Evolutionary conservation across 2,797 vertebrate genomes (phyloP), one percentile per base, ranked within the genome.

Genomic region (Coregonus sp.): DNA sequence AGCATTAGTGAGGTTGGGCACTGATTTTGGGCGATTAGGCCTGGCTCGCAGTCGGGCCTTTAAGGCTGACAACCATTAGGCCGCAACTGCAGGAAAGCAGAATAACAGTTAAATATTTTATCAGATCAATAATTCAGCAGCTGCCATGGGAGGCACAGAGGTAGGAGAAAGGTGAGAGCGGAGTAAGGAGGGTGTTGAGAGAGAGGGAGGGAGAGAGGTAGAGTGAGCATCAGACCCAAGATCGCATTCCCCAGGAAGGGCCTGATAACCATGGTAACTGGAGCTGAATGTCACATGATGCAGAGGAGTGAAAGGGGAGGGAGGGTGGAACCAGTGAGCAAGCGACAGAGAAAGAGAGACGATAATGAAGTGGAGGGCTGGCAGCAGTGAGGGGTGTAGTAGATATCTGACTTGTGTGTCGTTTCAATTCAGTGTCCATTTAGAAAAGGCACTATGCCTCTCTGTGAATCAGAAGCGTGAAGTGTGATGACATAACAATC

Each of bases 101-200:
- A 92, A 91, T 90, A 91, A 91, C 92, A 91, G 82, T 88, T 94
- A 90, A 93, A 95, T 95, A 93, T 95, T 94, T 94, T 79, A 95
- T 94, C 86, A 87, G 88, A 88, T 93, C 86, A 90, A 93, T 94
- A 92, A 94, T 94, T 93, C 82, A 95, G 82, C 80, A 86, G 84
- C 84, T 86, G 84, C 84, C 83, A 85, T 80, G 83, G 72, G 72
- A 82, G 81, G 68, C 72, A 70, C 66, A 54, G 75, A 70, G 66
- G n/a, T 15, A 47, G 9, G 47, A 59, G 56, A 71, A 31, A 61
- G 35, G 72, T 47, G 29, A 33, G 56, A 35, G 50, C 73, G 37
- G 75, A 73, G 29, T 75, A 75, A 68, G 73, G 68, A 72, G 80
- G 89, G 87, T 92, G 91, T 33, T 33, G 31, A 33, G 9, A 47